A percentile compares a stretch with the other conserved stretches of the same genome.
Evolutionary conservation across 2,888 invertebrate genomes (phyloP).

Genomic region (Cancer borealis): DNA sequence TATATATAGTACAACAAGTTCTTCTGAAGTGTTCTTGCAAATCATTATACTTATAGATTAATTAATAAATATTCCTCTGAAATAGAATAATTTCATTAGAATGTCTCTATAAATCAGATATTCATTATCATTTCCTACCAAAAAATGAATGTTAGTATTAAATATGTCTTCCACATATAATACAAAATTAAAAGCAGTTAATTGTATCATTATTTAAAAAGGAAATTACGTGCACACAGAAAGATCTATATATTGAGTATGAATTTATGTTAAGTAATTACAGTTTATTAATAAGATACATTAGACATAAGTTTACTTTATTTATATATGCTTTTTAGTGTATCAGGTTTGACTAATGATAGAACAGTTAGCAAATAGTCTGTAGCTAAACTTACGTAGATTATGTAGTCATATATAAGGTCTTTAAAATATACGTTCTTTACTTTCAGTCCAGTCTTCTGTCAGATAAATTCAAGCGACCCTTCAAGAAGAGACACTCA

Average conservation of each 20-base stretch:
- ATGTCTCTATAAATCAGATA: not conserved
- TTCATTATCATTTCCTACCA: not conserved
- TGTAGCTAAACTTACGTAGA: not conserved
- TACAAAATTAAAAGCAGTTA: too few species aligned
- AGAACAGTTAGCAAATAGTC: not conserved
- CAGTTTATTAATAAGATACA: not conserved
- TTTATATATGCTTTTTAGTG: not conserved
- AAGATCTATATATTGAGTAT: too few species aligned
- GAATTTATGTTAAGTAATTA: too few species aligned
- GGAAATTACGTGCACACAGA: too few species aligned
- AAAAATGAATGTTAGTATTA: not conserved
- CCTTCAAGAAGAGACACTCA: slow-evolving; percentile 92
- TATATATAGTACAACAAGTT: too few species aligned
- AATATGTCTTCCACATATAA: too few species aligned
- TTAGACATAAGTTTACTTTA: not conserved
- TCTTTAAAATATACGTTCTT: not conserved
- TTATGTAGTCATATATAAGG: too few species aligned
- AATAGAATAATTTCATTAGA: not conserved
- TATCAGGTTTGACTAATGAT: not conserved
- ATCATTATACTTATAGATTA: too few species aligned
- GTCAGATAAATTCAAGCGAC: slow-evolving; percentile 92
- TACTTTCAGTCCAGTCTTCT: slow-evolving; percentile 86
- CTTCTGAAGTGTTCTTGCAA: too few species aligned
- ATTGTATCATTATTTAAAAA: too few species aligned
- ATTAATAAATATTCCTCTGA: not conserved